Base-by-base conservation (phyloP, 2,888 invertebrate species). In the Nymphalis c-album region DNA sequence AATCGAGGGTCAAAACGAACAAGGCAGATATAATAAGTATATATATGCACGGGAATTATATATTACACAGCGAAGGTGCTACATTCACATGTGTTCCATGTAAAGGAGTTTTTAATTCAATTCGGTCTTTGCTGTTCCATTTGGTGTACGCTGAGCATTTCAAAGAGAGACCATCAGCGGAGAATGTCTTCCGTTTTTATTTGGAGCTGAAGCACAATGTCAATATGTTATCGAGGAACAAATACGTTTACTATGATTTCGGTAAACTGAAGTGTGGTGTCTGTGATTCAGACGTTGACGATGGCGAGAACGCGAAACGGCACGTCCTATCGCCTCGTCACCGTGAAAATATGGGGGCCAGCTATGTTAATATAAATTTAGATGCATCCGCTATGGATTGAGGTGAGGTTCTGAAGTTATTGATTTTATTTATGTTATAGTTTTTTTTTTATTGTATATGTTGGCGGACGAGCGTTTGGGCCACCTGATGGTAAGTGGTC, bases 271-370 rank as follows among this genome's bases (percentile, higher is more conserved):
- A 84, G 40, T 92, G 92, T 68, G 91, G 91, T 0, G 91, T 91
- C 0, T 92, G 92, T 68, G 88, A 89, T 5, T 76, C 78, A 0
- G 89, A 90, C 55, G 59, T 92, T 0, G 86, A 82, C 0, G 90
- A 85, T 0, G 84, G 82, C 0, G 91, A 92, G 78, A 91, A 90
- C 1, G 92, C 91, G 0, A 92, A 92, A 77, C 81, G 82, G 10
- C 92, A 92, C 51, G 91, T 92, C 1, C 81, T 90, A 26, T 91
- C 91, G 0, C 62, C 84, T 1, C 83, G 86, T 4, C 92, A 92
- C 69, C 83, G 86, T 63, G 92, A 91, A 64, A 89, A 85, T 64
- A 92, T 92, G 91, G 92, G 91, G 82, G 85, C 89, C 84, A 90
- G 85, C 80, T 91, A 87, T 79, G 82, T 89, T 75, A 86, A 79